Evolutionary conservation across 2,888 invertebrate species (phyloP), one percentile per base, ranked within the genome.

Genomic region (Pantelozetes paolii): DNA sequence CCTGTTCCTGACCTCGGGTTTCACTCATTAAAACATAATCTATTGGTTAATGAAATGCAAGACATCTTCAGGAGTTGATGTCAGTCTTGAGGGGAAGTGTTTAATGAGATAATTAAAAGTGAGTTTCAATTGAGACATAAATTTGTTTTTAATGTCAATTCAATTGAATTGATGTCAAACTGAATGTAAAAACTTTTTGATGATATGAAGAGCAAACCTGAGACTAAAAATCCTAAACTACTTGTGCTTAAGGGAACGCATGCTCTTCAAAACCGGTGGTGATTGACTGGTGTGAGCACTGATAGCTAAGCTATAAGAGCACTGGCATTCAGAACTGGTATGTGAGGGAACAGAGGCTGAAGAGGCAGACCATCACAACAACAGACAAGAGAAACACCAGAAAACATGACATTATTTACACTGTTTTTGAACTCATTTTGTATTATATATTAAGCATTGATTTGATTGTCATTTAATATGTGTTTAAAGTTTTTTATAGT

Each of bases 301-400:
- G 45, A 45, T 45, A 45, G 11, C 45, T 11, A 6, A 11, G 36
- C 6, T 36, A 36, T 36, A 8, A 45, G 45, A 45, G 40, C 40
- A 45, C 45, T 45, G 45, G 45, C 45, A 45, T 45, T 45, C 40
- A 45, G 45, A 45, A 45, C 45, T 45, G 45, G 45, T 45, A 45
- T 45, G 45, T 45, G 40, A 40, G 45, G 11, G n/a, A n/a, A n/a
- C n/a, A n/a, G 40, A 40, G 6, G 6, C 45, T 45, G 45, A 45
- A 45, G 45, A 45, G 45, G 9, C 45, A 45, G 45, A 11, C 45
- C 45, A 11, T 11, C 45, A 45, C 45, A 45, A 45, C 45, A 18
- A 45, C 11, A 45, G 15, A 45, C 45, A 45, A 36, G 45, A 45
- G 45, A 11, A 45, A 18, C 8, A 15, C 45, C 2, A 15, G 6